Base-by-base conservation (phyloP, 1,140 invertebrate genomes). In the Nixonia krombeini region DNA sequence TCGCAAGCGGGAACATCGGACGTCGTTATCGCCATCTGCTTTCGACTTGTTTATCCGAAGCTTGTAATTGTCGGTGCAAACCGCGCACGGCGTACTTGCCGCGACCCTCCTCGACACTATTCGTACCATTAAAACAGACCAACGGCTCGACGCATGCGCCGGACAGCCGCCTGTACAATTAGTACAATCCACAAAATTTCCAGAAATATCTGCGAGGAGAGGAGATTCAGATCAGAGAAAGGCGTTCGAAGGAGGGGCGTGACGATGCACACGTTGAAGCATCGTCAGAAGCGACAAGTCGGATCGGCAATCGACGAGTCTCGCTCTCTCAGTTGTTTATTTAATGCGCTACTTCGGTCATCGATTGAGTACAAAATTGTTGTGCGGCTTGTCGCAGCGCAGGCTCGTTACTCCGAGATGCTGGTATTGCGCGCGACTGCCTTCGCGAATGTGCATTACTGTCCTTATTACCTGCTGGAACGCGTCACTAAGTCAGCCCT, bases 61-160 rank as follows among this genome's bases (percentile, higher is more conserved):
- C 37, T 53, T 55, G 47, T 25, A 37, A 58, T 47, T 42, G 49
- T 56, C 40, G 62, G 29, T 26, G 50, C 64, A 29, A 29, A 47
- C 25, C 56, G 56, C 57, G 56, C 38, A 67, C 55, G 56, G 51
- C 45, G 56, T 23, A 67, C 57, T 61, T 67, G 56, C 64, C 56
- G 51, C 64, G 51, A 67, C 57, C 63, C 63, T 67, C 38, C 56
- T 67, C 63, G 56, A 67, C 63, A 61, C 56, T 61, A 38, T 53
- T 59, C 9, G 49, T 50, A 55, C 55, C 55, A 58, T 65, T 65
- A 65, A 59, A 67, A 61, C 57, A 61, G 40, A 40, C 44, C 23
- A 49, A 35, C 5, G 3, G 50, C 47, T 49, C 44, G 41, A 55
- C 63, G 55, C 63, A 37, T 66, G 63, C 63, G 63, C 57, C 44